Evolutionary conservation across 2,113 vertebrate genomes (phyloP), one percentile per base, ranked within the genome.

Genomic region (Cervus canadensis): DNA sequence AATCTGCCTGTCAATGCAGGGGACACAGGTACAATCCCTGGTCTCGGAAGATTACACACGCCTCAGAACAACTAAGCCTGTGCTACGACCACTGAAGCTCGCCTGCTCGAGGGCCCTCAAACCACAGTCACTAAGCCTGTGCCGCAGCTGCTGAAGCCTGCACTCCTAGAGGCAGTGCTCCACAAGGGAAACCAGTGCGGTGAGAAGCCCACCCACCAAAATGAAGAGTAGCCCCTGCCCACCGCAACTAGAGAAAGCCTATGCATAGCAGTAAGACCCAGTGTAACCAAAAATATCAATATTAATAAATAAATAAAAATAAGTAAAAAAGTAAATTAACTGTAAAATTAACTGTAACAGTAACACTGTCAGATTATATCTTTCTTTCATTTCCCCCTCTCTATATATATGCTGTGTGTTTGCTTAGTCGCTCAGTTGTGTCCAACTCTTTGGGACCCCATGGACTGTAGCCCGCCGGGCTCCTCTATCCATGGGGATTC

Each of bases 101-200:
- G 12, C 40, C 71, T 26, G 40, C 71, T 26, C 7, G 36, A 76
- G 23, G 71, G 40, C 40, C 71, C 40, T 15, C 71, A 25, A 7
- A 7, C 36, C 40, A 76, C 71, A 7, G 3, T 43, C 26, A 76
- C 12, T 15, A 7, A 76, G 71, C 71, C 36, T 76, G 71, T 0
- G 23, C 71, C 0, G 12, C 11, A 2, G 71, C 12, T 76, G 7
- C 71, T 26, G 71, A 26, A 13, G 36, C 40, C 71, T 9, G 23
- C 1, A 3, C 3, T 6, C 36, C 40, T 7, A 7, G 23, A 43
- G 23, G 36, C 0, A 43, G 40, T 12, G 67, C 10, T 40, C 19
- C n/a, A 23, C n/a, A 23, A 71, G 67, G 36, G n/a, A 36, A 12
- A 36, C 67, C 67, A 71, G 9, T 23, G n/a, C n/a, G 23, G 12